Base-by-base conservation (phyloP, 2,797 vertebrate species). In the Hemitrygon akajei region DNA sequence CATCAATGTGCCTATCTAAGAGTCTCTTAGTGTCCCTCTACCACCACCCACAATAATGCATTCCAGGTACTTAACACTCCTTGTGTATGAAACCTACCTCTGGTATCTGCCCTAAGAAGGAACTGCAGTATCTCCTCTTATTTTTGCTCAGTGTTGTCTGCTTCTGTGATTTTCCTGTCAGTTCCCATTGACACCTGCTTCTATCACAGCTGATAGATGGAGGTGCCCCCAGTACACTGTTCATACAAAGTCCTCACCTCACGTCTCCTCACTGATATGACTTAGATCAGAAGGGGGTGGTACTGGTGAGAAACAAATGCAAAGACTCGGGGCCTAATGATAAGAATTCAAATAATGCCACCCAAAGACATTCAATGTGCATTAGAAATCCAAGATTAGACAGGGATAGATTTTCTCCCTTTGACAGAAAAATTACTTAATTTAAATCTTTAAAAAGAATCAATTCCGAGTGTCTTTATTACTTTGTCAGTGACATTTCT, bases 361-460 rank as follows among this genome's bases (percentile, higher is more conserved):
- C 25, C 81, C 4, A 27, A 40, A 84, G 25, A 25, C 47, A 27
- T 12, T 58, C 14, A 27, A 40, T 30, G 25, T 2, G 6, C 7
- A 27, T 7, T 27, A 11, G 47, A 84, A 56, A 4, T 56, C 47
- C 0, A 4, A 84, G 25, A 1, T 81, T 58, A 66, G 58, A 16
- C 58, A 34, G 14, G 20, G 30, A 87, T 63, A 18, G 56, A 16
- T 84, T 63, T 63, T 9, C 30, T 58, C 16, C 6, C 14, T 58
- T 63, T 63, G 84, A 34, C 30, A 34, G 56, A 86, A 87, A 66
- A 66, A 84, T 84, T 22, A n/a, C 84, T 63, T 66, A 6, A 66
- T 87, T 87, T 87, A 18, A 87, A 66, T 87, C 84, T 87, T 87
- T 87, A 20, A n/a, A 87, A 71, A 40, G 63, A 87, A 87, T 34